These are phyloP conservation scores for Hemiscyllium ocellatum DNA, from an alignment of 2,113 vertebrate genomes.

Conservation along the genomic window DNA sequence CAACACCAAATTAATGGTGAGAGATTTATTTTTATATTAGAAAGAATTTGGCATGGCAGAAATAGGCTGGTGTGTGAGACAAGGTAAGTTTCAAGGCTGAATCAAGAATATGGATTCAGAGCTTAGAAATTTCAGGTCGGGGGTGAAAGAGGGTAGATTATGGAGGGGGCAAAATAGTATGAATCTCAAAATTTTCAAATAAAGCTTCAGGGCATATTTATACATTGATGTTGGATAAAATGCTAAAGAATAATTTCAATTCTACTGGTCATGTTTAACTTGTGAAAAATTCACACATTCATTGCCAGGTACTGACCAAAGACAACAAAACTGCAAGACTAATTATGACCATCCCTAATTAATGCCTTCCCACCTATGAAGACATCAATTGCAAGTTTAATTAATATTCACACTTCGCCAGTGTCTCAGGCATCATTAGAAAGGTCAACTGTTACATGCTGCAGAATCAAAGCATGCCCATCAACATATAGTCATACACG, in stretches of 20 bases:
- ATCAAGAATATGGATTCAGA: not conserved
- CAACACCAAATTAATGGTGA: not conserved
- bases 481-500: not conserved
- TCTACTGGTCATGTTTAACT: no score
- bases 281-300: not conserved
- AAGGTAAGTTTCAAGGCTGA: not conserved
- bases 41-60: not conserved
- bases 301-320: not conserved
- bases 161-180: not conserved
- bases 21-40: not conserved
- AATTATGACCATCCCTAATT: not conserved
- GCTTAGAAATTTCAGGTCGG: not conserved
- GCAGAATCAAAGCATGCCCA: not conserved
- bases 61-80: no score
- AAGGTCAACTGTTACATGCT: conserved; percentile 26
- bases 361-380: not conserved
- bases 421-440: not conserved
- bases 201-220: not conserved
- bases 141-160: not conserved
- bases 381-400: conserved; percentile 1
- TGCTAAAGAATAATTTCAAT: conserved; percentile 4
- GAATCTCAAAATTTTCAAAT: not conserved
- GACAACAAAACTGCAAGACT: not conserved
- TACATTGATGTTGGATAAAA: not conserved
- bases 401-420: conserved; percentile 19